A percentile compares a stretch with the other conserved stretches of the same genome.
Evolutionary conservation across 2,797 vertebrate genomes (phyloP).

Genomic region (Gobio occitaniae): DNA sequence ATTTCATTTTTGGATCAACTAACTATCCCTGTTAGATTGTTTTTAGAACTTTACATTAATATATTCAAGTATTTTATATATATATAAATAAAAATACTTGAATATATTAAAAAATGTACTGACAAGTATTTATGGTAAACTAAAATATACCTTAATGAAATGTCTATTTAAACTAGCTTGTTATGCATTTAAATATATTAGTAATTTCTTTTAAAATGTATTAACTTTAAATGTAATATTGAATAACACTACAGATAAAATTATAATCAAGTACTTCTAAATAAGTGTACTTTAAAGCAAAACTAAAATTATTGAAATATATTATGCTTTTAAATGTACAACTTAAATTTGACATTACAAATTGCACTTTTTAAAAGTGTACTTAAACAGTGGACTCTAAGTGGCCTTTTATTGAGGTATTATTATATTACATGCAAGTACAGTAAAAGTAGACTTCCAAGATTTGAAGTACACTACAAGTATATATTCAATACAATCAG

Average conservation of each 20-base stretch:
- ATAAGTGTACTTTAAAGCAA: neutral
- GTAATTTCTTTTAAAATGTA: neutral
- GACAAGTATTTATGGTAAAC: neutral
- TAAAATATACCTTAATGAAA: neutral
- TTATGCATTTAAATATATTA: neutral
- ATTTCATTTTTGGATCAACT: too few species aligned
- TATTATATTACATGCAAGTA: neutral
- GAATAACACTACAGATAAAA: neutral
- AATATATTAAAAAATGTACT: neutral
- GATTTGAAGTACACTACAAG: neutral
- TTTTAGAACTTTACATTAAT: too few species aligned
- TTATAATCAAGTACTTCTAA: neutral
- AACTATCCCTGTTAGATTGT: too few species aligned
- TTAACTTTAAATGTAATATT: neutral
- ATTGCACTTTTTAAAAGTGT: neutral
- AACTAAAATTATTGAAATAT: neutral
- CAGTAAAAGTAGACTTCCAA: neutral
- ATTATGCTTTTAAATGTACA: neutral
- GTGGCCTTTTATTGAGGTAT: neutral
- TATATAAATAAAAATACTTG: too few species aligned
- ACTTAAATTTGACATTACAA: neutral
- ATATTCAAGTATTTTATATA: neutral
- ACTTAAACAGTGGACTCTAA: neutral
- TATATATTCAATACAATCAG: neutral
- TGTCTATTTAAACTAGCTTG: neutral